Conservation (phyloP, 2,113 vertebrate species). For the Heloderma charlesbogerti region DNA sequence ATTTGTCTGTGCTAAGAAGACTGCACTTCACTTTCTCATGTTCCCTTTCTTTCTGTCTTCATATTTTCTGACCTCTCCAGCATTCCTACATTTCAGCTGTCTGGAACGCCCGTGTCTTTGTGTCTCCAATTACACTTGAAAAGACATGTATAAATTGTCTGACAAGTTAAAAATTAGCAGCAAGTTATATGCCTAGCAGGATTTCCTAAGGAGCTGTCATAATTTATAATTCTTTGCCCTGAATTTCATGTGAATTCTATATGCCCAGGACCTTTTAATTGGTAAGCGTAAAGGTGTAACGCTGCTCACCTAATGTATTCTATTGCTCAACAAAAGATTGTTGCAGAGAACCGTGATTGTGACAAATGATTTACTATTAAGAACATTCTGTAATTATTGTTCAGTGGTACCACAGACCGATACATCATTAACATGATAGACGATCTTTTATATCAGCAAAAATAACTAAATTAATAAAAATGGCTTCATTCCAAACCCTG, state of each 20-base stretch:
- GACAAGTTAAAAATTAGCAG: slow-evolving; percentile 73
- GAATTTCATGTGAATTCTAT: slow-evolving; percentile 62
- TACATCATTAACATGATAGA: slow-evolving; percentile 90
- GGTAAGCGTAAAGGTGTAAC: slow-evolving; percentile 79
- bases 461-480: slow-evolving; percentile 93
- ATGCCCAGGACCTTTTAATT: slow-evolving; percentile 70
- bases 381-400: slow-evolving; percentile 91
- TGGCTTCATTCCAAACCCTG: slow-evolving; percentile 87
- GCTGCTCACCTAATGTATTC: slow-evolving; percentile 83
- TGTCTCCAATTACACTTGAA: slow-evolving; percentile 73
- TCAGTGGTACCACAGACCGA: slow-evolving; percentile 84
- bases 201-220: slow-evolving; percentile 61
- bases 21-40: slow-evolving; percentile 58
- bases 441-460: slow-evolving; percentile 89
- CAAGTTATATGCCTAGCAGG: slow-evolving; percentile 66
- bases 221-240: slow-evolving; percentile 70
- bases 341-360: slow-evolving; percentile 82
- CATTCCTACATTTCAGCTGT: slow-evolving; percentile 66
- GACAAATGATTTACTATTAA: slow-evolving; percentile 90
- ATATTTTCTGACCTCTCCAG: slow-evolving; percentile 60
- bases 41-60: slow-evolving; percentile 70
- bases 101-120: slow-evolving; percentile 65
- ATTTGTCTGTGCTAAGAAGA: slow-evolving; percentile 64
- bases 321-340: slow-evolving; percentile 82
- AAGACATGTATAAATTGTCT: slow-evolving; percentile 74